A percentile compares a stretch with the other conserved stretches of the same genome.
Evolutionary conservation across 2,888 invertebrate genomes (phyloP).

Genomic region (Brenthis ino): DNA sequence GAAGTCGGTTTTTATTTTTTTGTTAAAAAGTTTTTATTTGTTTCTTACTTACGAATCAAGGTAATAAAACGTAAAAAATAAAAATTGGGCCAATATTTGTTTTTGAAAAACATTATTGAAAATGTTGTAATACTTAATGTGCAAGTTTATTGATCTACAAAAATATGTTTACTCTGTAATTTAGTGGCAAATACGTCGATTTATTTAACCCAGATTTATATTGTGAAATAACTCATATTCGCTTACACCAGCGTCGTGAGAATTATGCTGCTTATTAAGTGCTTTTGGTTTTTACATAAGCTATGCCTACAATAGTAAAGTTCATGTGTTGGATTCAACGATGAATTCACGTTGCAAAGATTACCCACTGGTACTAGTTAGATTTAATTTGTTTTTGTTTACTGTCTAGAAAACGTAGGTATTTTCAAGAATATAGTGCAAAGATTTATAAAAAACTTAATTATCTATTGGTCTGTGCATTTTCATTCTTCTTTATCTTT

Average conservation of each 20-base stretch:
- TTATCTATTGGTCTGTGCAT: no score
- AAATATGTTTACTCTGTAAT: slow-evolving; percentile 42
- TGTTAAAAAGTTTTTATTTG: no score
- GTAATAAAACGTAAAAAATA: neutral
- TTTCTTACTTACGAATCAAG: neutral
- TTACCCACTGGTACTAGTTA: no score
- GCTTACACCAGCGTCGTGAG: slow-evolving; percentile 35
- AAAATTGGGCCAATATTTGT: neutral
- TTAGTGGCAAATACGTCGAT: slow-evolving; percentile 44
- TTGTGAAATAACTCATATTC: slow-evolving; percentile 47
- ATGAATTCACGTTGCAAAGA: no score
- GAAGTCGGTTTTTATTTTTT: no score
- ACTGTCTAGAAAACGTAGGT: no score
- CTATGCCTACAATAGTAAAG: neutral
- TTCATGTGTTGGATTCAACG: neutral
- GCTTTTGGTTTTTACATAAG: slow-evolving; percentile 12
- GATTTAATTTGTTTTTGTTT: no score
- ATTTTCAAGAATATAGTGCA: no score
- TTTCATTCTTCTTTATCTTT: no score
- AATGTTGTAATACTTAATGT: slow-evolving; percentile 28
- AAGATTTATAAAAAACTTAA: no score
- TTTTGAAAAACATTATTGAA: neutral
- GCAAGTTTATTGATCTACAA: slow-evolving; percentile 25
- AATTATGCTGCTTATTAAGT: slow-evolving; percentile 24
- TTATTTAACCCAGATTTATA: slow-evolving; percentile 59